Base-by-base conservation (phyloP, 2,888 invertebrate species). In the Drosophila mulleri region DNA sequence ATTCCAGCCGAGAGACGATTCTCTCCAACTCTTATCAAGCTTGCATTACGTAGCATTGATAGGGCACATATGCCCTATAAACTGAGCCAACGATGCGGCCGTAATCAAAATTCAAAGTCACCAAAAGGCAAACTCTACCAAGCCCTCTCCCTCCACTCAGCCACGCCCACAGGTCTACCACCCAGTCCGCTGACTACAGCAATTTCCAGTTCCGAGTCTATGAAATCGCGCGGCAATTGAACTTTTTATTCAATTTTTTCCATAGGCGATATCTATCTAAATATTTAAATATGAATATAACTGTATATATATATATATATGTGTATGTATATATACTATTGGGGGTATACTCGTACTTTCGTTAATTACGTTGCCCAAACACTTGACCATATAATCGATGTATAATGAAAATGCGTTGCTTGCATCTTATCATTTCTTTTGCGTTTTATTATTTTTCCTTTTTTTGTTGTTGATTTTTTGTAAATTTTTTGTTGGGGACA, bases 51-150 rank as follows among this genome's bases (percentile, higher is more conserved):
- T 83, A 61, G 71, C 29, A 62, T 53, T 76, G 81, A 83, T 81
- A 83, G 65, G 54, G 67, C 65, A 59, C 58, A 53, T 54, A 66
- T 60, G 57, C 32, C 29, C 20, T 52, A 66, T 59, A 69, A 67
- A 76, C 56, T 59, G 61, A 61, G 62, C 71, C 50, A 54, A 56
- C 67, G 66, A 63, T 67, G 52, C 61, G 58, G 44, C 12, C 56
- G 73, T 61, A 83, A 82, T 83, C 83, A 75, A 73, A 66, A 76
- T 69, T 80, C 81, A 83, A 74, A 76, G 77, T 65, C 83, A 82
- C 20, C 64, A 44, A 53, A 39, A n/a, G 44, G 29, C 56, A 56
- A 41, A 29, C 32, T 11, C 53, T 5, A 37, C 14, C 37, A 12
- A 4, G 0, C 2, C 9, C 35, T 7, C 14, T 4, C 5, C 23